Conservation (phyloP, 1,140 invertebrate species). For the Charaxes varanes region DNA sequence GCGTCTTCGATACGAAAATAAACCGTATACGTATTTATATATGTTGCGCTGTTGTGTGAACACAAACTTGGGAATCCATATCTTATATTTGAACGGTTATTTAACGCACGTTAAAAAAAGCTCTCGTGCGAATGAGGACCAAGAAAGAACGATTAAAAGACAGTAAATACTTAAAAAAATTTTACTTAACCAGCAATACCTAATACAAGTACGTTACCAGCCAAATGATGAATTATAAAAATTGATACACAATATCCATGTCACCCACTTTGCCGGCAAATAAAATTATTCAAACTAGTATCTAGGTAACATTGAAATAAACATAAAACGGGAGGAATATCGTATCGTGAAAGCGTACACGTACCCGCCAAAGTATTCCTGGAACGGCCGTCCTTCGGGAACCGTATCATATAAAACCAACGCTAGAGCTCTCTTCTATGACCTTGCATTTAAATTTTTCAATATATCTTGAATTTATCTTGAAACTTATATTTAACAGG, state of each 20-base stretch:
- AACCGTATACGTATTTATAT: too few relatives aligned
- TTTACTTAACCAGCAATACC: too few relatives aligned
- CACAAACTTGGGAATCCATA: too few relatives aligned
- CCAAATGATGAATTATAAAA: too few relatives aligned
- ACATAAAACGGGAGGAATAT: slow-evolving; percentile 9
- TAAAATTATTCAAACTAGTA: slow-evolving; percentile 13
- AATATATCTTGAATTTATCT: slow-evolving; percentile 10
- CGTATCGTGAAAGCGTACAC: slow-evolving; percentile 18
- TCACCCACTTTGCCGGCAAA: slow-evolving; percentile 1
- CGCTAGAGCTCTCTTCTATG: slow-evolving; percentile 17
- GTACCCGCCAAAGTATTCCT: slow-evolving; percentile 12
- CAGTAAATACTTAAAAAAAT: too few relatives aligned
- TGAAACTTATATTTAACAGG: slow-evolving; percentile 7
- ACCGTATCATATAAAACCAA: slow-evolving; percentile 19
- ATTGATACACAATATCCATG: background rate
- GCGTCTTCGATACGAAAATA: too few relatives aligned
- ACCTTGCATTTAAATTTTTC: slow-evolving; percentile 20
- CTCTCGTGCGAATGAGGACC: too few relatives aligned
- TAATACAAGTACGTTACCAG: too few relatives aligned
- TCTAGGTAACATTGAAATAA: background rate
- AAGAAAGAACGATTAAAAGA: too few relatives aligned
- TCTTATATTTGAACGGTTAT: too few relatives aligned
- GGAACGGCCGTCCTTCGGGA: slow-evolving; percentile 12
- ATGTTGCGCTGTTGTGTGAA: too few relatives aligned
- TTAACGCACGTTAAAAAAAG: too few relatives aligned